A percentile compares a stretch with the other conserved stretches of the same genome.
phyloP scores from a whole-genome alignment of 2,888 invertebrate genomes.

The Ornithoptera alexandrae region DNA sequence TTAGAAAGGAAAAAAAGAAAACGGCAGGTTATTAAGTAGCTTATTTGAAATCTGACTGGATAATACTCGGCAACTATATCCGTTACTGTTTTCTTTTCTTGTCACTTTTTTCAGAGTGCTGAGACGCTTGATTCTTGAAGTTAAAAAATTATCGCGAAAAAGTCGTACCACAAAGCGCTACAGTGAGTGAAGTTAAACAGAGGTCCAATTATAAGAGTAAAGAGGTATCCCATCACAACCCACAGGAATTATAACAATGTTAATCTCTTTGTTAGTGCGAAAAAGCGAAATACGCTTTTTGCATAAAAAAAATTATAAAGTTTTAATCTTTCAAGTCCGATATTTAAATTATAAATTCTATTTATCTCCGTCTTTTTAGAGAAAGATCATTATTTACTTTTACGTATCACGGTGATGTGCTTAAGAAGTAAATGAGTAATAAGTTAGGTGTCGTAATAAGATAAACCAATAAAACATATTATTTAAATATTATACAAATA shows the following conservation, averaged over 20 bases:
- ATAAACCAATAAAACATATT: neutral
- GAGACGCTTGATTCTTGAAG: no score
- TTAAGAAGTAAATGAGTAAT: neutral
- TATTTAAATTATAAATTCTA: neutral
- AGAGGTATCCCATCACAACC: neutral
- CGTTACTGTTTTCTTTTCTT: no score
- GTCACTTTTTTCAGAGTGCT: no score
- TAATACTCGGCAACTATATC: no score
- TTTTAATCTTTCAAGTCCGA: neutral
- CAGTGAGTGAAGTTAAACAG: neutral
- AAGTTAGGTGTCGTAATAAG: neutral
- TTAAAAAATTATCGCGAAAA: no score
- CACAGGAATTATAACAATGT: neutral
- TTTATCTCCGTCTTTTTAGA: neutral
- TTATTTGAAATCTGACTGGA: no score
- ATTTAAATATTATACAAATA: neutral
- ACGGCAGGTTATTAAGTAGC: no score
- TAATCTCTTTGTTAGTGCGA: neutral
- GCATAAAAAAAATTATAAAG: neutral
- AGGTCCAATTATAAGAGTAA: neutral
- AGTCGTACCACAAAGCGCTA: no score
- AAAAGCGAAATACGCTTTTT: neutral
- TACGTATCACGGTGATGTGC: neutral
- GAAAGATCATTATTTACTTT: neutral
- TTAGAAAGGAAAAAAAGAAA: no score